Evolutionary conservation across 2,797 vertebrate species (phyloP).

Genomic region (Muscicapa striata): DNA sequence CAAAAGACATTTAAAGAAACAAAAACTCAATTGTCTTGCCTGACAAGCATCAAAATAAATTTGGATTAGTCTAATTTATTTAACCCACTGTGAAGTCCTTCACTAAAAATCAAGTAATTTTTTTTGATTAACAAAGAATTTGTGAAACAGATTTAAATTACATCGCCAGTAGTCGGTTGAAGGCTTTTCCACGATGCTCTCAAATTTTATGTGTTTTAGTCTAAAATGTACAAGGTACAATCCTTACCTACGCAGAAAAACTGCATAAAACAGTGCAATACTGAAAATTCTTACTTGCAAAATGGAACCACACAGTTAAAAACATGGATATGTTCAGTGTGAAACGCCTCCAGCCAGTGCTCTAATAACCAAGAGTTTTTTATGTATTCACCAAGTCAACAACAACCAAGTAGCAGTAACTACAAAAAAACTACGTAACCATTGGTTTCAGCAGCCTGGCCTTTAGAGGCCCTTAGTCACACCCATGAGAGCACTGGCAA

Average conservation of each 20-base stretch:
- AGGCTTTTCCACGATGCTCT: background rate
- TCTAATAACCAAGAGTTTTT: rapidly evolving
- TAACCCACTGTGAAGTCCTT: background rate
- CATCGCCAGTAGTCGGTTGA: background rate
- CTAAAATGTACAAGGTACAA: background rate
- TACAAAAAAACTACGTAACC: background rate
- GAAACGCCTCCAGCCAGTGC: background rate
- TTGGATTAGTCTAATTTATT: background rate
- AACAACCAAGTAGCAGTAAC: background rate
- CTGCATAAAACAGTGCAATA: background rate
- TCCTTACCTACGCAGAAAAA: background rate
- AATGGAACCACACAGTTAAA: background rate
- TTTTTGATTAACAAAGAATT: background rate
- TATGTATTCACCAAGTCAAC: background rate
- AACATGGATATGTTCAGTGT: background rate
- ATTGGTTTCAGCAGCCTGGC: background rate
- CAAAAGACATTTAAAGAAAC: background rate
- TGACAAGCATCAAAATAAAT: background rate
- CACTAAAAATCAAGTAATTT: background rate
- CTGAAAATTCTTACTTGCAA: background rate
- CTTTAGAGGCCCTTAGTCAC: background rate
- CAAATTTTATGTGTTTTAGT: background rate
- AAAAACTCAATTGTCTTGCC: background rate
- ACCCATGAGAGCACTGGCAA: background rate
- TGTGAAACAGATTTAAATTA: background rate